phyloP scores from a whole-genome alignment of 2,113 vertebrate genomes.

The Helogale parvula region DNA sequence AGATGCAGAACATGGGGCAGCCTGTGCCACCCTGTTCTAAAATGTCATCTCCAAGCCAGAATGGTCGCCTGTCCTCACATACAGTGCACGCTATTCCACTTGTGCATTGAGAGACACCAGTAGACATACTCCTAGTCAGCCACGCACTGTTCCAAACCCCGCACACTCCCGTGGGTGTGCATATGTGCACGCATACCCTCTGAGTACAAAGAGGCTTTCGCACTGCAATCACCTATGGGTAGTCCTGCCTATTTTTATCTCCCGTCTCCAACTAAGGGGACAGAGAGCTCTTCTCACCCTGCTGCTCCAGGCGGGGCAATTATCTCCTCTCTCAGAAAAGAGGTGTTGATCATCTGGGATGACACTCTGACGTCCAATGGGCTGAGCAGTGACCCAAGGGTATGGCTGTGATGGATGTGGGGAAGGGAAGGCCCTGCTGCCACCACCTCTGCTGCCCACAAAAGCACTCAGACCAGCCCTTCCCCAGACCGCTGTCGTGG shows the following conservation, averaged over 20 bases:
- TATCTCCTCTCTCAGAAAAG: neutral
- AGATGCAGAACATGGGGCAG: neutral
- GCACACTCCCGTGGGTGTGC: too few species aligned
- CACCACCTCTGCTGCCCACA: neutral
- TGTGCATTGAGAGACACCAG: neutral
- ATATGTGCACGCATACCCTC: neutral
- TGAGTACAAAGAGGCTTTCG: neutral
- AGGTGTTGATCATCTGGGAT: neutral
- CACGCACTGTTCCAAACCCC: too few species aligned
- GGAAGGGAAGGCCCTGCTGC: neutral
- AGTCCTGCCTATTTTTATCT: neutral
- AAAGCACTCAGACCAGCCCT: neutral
- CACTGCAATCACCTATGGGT: neutral
- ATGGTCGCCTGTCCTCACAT: neutral
- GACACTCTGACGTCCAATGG: neutral
- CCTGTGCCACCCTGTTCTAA: neutral
- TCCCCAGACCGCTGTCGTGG: neutral
- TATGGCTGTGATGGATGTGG: too few species aligned
- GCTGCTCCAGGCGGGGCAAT: neutral
- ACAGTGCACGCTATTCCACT: neutral
- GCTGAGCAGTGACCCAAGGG: neutral
- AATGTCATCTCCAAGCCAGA: slow-evolving; percentile 42
- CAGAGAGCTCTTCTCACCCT: neutral
- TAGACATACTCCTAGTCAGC: neutral
- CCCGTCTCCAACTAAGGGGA: neutral